These are phyloP conservation scores for Silurus glanis DNA, from an alignment of 2,113 vertebrate species.

Conservation along the genomic window DNA sequence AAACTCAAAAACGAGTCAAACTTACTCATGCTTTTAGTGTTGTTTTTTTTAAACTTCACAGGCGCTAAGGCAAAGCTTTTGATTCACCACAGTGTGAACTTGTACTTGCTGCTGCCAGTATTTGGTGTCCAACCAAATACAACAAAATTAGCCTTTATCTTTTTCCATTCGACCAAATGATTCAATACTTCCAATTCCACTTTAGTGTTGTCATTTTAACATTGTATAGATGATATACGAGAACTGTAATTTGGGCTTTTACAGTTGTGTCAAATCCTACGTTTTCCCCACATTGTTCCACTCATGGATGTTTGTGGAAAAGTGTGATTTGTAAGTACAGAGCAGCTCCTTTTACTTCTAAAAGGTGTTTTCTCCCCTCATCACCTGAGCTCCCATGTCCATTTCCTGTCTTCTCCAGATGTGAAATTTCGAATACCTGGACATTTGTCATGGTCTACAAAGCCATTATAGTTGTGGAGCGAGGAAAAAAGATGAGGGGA, in stretches of 20 bases:
- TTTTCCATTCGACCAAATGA: not conserved
- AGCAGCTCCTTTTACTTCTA: constrained; percentile 58
- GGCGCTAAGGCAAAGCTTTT: not conserved
- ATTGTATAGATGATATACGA: not conserved
- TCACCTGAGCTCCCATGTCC: constrained; percentile 69
- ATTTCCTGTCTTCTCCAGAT: constrained; percentile 78
- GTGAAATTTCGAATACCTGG: constrained; percentile 76
- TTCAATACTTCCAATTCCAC: not conserved
- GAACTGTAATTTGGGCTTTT: not conserved
- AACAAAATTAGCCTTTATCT: not conserved
- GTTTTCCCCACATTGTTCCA: not conserved
- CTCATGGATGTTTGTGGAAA: constrained; percentile 46
- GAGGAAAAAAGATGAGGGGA: not conserved
- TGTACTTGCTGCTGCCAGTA: not conserved
- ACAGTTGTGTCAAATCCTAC: not conserved
- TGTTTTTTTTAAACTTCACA: not conserved
- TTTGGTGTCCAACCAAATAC: not conserved
- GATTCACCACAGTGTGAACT: not conserved
- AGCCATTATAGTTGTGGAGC: constrained; percentile 71
- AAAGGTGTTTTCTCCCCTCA: constrained; percentile 71
- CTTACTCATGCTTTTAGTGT: not conserved
- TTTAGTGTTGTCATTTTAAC: not conserved
- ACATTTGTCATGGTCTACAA: constrained; percentile 77
- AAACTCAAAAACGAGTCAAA: not conserved
- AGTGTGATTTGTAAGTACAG: constrained; percentile 50